Evolutionary conservation across 2,113 vertebrate genomes (phyloP).

Genomic region (Tichodroma muraria): DNA sequence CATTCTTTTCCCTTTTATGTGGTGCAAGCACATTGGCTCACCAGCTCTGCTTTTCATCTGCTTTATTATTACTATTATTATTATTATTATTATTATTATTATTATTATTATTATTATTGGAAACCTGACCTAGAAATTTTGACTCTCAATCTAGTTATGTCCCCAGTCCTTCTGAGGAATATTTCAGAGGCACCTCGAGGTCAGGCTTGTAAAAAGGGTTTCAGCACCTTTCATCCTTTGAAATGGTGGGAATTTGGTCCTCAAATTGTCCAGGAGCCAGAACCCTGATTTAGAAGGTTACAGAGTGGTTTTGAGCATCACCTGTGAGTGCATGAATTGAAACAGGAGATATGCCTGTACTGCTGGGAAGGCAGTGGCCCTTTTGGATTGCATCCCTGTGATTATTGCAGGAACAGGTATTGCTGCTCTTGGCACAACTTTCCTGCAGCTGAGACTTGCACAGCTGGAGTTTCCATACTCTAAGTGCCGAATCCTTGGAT

Average conservation of each 20-base stretch:
- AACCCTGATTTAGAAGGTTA: neutral
- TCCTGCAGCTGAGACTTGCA: neutral
- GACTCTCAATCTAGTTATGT: neutral
- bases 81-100: neutral
- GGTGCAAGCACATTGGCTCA: conserved; percentile 8
- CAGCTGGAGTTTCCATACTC: neutral
- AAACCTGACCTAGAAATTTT: conserved; percentile 39
- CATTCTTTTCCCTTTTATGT: conserved; percentile 48
- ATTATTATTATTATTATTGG: neutral
- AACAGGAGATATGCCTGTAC: neutral
- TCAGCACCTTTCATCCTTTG: neutral
- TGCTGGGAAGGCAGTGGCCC: neutral
- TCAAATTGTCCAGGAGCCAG: neutral
- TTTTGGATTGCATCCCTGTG: neutral
- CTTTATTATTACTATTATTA: neutral
- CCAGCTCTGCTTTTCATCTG: neutral
- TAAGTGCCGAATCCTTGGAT: neutral
- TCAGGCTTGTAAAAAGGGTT: neutral
- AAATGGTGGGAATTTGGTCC: neutral
- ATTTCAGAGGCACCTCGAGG: neutral
- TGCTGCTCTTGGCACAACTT: neutral
- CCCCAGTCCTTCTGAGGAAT: neutral
- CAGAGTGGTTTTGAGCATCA: neutral
- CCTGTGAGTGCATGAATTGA: neutral
- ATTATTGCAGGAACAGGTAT: neutral